These are phyloP conservation scores for Coptodon rendalli DNA, from an alignment of 2,113 vertebrate genomes.

Conservation along the genomic window DNA sequence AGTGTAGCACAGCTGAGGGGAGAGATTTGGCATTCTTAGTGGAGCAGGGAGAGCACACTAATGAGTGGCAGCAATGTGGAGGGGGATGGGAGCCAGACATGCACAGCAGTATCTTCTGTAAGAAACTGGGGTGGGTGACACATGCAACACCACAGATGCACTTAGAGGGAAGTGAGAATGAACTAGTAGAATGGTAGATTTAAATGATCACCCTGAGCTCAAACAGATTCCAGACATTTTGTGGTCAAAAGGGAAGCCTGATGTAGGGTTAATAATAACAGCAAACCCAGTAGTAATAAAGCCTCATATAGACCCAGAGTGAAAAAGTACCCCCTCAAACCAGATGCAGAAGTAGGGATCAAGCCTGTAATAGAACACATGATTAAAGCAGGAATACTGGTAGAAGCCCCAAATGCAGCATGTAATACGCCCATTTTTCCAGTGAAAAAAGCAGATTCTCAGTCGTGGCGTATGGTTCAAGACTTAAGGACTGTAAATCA, in stretches of 20 bases:
- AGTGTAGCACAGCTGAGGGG: no score
- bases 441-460: not conserved
- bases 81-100: fast-evolving
- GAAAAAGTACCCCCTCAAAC: not conserved
- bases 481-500: fast-evolving
- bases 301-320: fast-evolving
- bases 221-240: fast-evolving
- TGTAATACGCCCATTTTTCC: fast-evolving
- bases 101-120: fast-evolving
- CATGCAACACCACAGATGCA: fast-evolving
- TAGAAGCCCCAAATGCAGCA: not conserved
- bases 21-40: fast-evolving
- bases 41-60: not conserved
- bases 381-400: not conserved
- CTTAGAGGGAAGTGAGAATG: fast-evolving
- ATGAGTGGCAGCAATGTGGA: fast-evolving
- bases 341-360: fast-evolving
- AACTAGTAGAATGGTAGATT: not conserved
- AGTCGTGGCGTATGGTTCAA: fast-evolving
- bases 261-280: fast-evolving
- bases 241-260: not conserved
- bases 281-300: fast-evolving
- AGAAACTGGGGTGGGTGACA: not conserved
- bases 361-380: not conserved
- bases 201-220: fast-evolving